These are phyloP conservation scores for Octodonta nipae DNA, from an alignment of 2,888 invertebrate species.

Conservation along the genomic window DNA sequence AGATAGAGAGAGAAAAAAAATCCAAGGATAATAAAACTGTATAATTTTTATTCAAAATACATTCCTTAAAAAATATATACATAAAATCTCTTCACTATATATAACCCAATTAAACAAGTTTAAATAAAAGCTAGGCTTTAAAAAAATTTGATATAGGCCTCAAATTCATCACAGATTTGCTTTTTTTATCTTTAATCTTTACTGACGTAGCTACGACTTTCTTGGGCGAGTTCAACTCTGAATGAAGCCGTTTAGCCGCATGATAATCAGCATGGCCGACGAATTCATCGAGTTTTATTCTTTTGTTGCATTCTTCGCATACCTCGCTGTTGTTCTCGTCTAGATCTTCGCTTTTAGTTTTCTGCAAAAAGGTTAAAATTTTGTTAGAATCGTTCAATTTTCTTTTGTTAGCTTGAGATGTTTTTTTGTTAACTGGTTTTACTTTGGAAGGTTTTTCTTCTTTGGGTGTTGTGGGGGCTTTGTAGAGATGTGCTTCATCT, in stretches of 20 bases:
- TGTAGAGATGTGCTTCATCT: slow-evolving; percentile 18
- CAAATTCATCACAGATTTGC: too few relatives aligned
- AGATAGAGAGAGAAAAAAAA: too few relatives aligned
- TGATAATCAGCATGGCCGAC: slow-evolving; percentile 71
- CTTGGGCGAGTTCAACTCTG: slow-evolving; percentile 41
- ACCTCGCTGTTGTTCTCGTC: slow-evolving; percentile 9
- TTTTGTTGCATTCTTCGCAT: slow-evolving; percentile 8
- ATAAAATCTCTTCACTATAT: too few relatives aligned
- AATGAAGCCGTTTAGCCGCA: slow-evolving; percentile 62
- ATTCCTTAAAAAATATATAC: too few relatives aligned
- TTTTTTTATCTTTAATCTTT: not conserved
- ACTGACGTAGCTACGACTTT: not conserved
- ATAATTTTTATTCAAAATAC: too few relatives aligned
- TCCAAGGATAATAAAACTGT: too few relatives aligned
- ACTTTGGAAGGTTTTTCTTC: slow-evolving; percentile 3
- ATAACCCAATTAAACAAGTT: too few relatives aligned
- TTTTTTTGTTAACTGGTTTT: not conserved
- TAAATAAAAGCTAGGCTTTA: too few relatives aligned
- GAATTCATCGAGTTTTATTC: slow-evolving; percentile 36
- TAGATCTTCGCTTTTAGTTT: slow-evolving; percentile 11
- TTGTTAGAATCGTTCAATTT: slow-evolving; percentile 5
- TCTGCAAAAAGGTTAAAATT: slow-evolving; percentile 21
- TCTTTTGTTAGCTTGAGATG: slow-evolving; percentile 5
- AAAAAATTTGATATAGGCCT: too few relatives aligned
- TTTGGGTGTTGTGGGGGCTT: slow-evolving; percentile 8